Evolutionary conservation across 2,888 invertebrate species (phyloP), one percentile per base, ranked within the genome.

Genomic region (Palloptera scutellata): DNA sequence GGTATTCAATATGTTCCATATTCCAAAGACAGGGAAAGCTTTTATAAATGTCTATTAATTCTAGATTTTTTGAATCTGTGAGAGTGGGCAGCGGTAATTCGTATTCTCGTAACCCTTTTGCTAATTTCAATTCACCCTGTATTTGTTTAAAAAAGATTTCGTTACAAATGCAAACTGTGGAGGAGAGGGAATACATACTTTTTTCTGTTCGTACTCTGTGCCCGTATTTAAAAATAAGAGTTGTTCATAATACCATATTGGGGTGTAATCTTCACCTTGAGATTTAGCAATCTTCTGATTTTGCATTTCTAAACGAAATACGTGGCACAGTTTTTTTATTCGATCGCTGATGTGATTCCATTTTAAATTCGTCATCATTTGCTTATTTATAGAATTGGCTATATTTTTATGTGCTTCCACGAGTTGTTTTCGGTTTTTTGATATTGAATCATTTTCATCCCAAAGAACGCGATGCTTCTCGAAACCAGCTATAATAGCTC

Each of bases 11-110:
- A 55, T 76, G 61, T 20, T 72, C 67, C 11, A 77, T 79, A 72
- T 79, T 73, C 78, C 78, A 79, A 2, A 79, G 75, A n/a, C 78
- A 78, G 0, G 73, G 66, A 5, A 76, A 73, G 0, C 55, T 61
- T 45, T 76, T 74, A 40, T 80, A 79, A 11, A 79, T 67, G 45
- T 30, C 30, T 30, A 30, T 30, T 6, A 30, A 30, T 30, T 30
- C 30, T 30, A 30, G 30, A 30, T 30, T 30, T 30, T 30, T 2
- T 30, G n/a, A n/a, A n/a, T n/a, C n/a, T n/a, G n/a, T n/a, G n/a
- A n/a, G n/a, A n/a, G n/a, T n/a, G n/a, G n/a, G n/a, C n/a, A n/a
- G n/a, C n/a, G n/a, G n/a, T n/a, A n/a, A n/a, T n/a, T n/a, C n/a
- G n/a, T n/a, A n/a, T n/a, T n/a, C n/a, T n/a, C n/a, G n/a, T n/a